A percentile compares a stretch with the other conserved stretches of the same genome.
These are phyloP conservation scores for Morus bassanus DNA, from an alignment of 2,797 vertebrate genomes.

Conservation along the genomic window DNA sequence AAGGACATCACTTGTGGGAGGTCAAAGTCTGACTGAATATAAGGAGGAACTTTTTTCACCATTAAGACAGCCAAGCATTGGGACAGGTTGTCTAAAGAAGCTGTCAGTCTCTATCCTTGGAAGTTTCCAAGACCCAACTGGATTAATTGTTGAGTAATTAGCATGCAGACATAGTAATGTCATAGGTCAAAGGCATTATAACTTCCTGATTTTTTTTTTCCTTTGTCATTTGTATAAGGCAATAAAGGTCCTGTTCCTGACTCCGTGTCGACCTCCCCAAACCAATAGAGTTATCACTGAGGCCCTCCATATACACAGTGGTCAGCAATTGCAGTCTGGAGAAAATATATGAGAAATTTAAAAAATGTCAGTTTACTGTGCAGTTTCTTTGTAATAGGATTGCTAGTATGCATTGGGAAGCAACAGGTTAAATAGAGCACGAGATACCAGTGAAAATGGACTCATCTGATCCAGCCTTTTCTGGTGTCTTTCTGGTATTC, in stretches of 20 bases:
- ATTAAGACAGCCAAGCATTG: neutral
- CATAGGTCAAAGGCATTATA: neutral
- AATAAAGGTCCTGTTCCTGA: neutral
- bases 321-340: neutral
- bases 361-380: neutral
- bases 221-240: neutral
- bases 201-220: neutral
- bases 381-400: neutral
- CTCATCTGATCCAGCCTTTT: neutral
- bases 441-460: neutral
- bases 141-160: neutral
- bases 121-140: neutral
- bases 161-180: neutral
- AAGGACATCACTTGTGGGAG: neutral
- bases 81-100: neutral
- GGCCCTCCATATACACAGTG: neutral
- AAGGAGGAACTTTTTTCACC: neutral
- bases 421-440: neutral
- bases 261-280: neutral
- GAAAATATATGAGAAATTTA: neutral
- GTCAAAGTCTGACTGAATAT: neutral
- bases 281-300: neutral
- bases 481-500: neutral
- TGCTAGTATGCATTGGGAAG: neutral
- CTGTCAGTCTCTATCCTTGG: neutral